Percentiles rank a stretch among this genome's conserved stretches.
These are phyloP conservation scores for Diadophis punctatus DNA, from an alignment of 2,113 vertebrate genomes.

Conservation along the genomic window DNA sequence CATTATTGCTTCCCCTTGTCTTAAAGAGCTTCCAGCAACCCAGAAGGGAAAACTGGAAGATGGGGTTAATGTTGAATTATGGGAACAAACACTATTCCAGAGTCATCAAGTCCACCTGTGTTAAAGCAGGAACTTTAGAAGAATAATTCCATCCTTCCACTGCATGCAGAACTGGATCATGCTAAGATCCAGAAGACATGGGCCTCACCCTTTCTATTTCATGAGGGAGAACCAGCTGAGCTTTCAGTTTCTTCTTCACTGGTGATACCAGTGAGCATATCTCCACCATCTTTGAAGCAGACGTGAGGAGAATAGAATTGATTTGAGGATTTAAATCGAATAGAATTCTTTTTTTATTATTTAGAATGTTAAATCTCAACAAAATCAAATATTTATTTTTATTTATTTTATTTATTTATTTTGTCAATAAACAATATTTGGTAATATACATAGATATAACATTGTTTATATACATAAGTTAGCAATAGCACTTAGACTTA, in stretches of 20 bases:
- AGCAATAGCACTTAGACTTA: too few species aligned
- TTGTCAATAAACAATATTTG: too few species aligned
- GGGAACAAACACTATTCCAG: not conserved
- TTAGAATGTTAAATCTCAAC: not conserved
- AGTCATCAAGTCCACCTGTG: not conserved
- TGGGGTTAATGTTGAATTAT: conserved; percentile 20
- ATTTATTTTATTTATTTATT: too few species aligned
- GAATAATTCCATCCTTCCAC: not conserved
- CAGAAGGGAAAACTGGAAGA: not conserved
- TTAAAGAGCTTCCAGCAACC: conserved; percentile 8
- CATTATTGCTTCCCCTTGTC: not conserved
- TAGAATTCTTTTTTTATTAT: not conserved
- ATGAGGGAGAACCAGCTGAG: too few species aligned
- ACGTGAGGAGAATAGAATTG: not conserved
- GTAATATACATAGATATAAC: too few species aligned
- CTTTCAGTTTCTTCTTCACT: too few species aligned
- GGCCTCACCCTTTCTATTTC: too few species aligned
- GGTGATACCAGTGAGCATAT: not conserved
- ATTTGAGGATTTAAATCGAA: not conserved
- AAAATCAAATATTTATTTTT: not conserved
- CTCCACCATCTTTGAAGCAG: not conserved
- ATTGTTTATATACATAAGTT: too few species aligned
- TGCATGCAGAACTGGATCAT: not conserved
- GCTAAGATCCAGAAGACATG: not conserved
- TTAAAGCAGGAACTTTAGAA: not conserved